A percentile compares a stretch with the other conserved stretches of the same genome.
Conservation (phyloP, 1,140 invertebrate species). For the Mizuhopecten yessoensis region DNA sequence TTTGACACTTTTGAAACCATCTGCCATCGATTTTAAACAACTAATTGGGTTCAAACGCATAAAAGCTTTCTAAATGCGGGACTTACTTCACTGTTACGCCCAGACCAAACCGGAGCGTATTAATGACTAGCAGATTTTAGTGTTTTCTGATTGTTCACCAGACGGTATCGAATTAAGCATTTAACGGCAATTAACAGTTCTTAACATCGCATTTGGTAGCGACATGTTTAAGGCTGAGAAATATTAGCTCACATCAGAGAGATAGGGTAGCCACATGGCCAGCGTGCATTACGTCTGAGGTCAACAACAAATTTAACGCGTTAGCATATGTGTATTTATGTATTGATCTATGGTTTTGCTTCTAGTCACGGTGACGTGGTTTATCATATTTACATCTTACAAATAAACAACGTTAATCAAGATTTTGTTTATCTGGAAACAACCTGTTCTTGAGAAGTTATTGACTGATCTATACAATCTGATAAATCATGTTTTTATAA, state of each 20-base stretch:
- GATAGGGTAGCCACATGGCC: neutral
- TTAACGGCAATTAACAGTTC: conserved; percentile 25
- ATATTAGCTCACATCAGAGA: neutral
- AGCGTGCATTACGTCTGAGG: neutral
- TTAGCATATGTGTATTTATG: too few species aligned
- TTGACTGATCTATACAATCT: too few species aligned
- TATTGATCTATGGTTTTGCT: too few species aligned
- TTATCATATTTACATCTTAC: too few species aligned
- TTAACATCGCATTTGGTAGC: neutral
- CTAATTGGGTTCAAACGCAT: neutral
- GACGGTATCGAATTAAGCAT: conserved; percentile 21
- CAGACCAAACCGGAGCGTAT: neutral
- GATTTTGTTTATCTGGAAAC: too few species aligned
- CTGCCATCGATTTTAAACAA: neutral
- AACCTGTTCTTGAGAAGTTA: too few species aligned
- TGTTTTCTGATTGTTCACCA: neutral
- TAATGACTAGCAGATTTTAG: neutral
- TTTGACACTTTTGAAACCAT: neutral
- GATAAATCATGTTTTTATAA: too few species aligned
- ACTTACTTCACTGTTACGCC: neutral
- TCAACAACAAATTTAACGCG: too few species aligned
- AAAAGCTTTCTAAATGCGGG: neutral
- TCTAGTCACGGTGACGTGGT: too few species aligned
- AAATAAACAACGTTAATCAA: too few species aligned
- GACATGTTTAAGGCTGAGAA: neutral